These are phyloP conservation scores for Bembecia ichneumoniformis DNA, from an alignment of 2,888 invertebrate species.

Conservation along the genomic window DNA sequence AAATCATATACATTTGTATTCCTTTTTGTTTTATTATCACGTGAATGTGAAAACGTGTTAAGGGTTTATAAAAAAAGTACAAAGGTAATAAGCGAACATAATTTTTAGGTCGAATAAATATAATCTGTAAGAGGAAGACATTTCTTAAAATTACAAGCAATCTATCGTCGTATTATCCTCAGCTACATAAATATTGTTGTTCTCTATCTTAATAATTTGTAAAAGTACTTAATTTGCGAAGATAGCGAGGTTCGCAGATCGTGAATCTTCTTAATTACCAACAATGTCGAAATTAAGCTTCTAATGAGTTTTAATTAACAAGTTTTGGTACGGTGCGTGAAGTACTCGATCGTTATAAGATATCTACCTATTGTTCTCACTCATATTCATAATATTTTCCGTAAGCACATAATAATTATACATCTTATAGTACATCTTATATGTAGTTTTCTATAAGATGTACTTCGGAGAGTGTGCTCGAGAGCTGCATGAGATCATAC, in stretches of 20 bases:
- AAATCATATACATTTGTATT: too few species aligned
- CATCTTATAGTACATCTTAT: too few species aligned
- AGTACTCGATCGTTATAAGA: constrained; percentile 19
- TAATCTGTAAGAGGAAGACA: constrained; percentile 5
- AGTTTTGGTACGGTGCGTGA: constrained; percentile 52
- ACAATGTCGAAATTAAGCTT: constrained; percentile 65
- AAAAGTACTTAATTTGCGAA: constrained; percentile 43
- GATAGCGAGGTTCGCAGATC: constrained; percentile 60
- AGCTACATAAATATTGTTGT: constrained; percentile 41
- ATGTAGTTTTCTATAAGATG: too few species aligned
- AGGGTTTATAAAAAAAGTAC: too few species aligned
- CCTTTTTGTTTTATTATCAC: too few species aligned
- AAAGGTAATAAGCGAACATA: too few species aligned
- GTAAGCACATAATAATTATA: constrained; percentile 9
- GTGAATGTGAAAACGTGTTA: too few species aligned
- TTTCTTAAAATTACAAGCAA: too few species aligned
- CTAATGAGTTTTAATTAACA: constrained; percentile 68
- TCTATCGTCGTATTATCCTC: background rate
- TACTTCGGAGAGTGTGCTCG: too few species aligned
- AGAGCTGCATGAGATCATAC: too few species aligned
- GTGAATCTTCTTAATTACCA: constrained; percentile 68
- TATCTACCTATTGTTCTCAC: constrained; percentile 18
- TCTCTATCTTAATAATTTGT: constrained; percentile 51
- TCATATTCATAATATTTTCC: constrained; percentile 20
- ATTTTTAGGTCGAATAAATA: too few species aligned